Conservation (phyloP, 1,140 invertebrate genomes). For the Caerostris darwini region DNA sequence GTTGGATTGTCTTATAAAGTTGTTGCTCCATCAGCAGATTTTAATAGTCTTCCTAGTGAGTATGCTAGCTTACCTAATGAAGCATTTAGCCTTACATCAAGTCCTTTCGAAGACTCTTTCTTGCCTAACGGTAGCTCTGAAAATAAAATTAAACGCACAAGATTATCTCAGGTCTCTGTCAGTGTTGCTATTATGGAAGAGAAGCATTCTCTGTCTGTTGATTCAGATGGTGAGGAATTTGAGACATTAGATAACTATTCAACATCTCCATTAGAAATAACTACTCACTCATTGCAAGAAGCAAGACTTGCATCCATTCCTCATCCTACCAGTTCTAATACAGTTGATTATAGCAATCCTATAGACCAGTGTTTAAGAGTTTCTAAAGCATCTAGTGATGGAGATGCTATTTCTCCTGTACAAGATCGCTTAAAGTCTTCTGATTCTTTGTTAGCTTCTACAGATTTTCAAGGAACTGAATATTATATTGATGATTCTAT, state of each 20-base stretch:
- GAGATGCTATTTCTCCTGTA: slow-evolving; percentile 66
- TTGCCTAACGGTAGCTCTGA: slow-evolving; percentile 29
- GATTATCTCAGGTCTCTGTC: neutral
- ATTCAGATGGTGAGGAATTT: slow-evolving; percentile 91
- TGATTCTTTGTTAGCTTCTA: slow-evolving; percentile 64
- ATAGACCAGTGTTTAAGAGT: slow-evolving; percentile 34
- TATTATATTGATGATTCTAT: slow-evolving; percentile 93
- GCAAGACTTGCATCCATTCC: neutral
- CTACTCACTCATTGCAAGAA: neutral
- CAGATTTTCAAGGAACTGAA: slow-evolving; percentile 89
- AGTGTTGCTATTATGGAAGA: slow-evolving; percentile 29
- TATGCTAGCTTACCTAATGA: slow-evolving; percentile 70
- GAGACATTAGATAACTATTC: slow-evolving; percentile 86
- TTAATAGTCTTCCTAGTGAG: slow-evolving; percentile 68
- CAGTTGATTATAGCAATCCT: neutral
- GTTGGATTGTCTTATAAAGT: slow-evolving; percentile 30
- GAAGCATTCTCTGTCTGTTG: slow-evolving; percentile 79
- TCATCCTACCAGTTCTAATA: slow-evolving; percentile 60
- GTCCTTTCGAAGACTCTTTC: slow-evolving; percentile 73
- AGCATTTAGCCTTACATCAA: slow-evolving; percentile 72
- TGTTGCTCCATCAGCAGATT: slow-evolving; percentile 48
- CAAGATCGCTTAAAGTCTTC: slow-evolving; percentile 66
- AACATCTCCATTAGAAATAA: slow-evolving; percentile 42
- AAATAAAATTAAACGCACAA: slow-evolving; percentile 41
- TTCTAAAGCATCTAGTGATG: slow-evolving; percentile 66